These are phyloP conservation scores for Amblyjoppa fuscipennis DNA, from an alignment of 2,888 invertebrate species.

Conservation along the genomic window DNA sequence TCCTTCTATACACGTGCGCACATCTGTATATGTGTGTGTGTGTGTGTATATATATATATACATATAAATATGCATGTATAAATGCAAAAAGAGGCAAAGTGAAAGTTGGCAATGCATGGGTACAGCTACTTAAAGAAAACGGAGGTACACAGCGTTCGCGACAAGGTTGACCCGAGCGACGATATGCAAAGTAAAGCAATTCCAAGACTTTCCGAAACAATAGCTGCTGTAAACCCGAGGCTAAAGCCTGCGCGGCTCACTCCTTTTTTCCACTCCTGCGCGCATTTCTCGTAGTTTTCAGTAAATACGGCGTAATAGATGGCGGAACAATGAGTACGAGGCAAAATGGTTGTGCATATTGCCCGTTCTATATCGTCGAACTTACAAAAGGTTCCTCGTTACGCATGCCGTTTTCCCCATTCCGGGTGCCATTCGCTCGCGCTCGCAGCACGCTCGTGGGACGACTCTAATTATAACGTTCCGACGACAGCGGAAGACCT, in stretches of 20 bases:
- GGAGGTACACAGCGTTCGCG: slow-evolving; percentile 47
- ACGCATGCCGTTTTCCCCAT: neutral
- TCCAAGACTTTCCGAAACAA: slow-evolving; percentile 71
- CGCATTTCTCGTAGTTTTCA: slow-evolving; percentile 46
- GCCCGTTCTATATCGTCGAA: slow-evolving; percentile 21
- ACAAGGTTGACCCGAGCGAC: slow-evolving; percentile 48
- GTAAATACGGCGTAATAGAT: slow-evolving; percentile 51
- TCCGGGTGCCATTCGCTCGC: neutral
- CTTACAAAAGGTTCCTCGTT: neutral
- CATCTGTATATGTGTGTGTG: slow-evolving; percentile 6
- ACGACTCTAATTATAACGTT: neutral
- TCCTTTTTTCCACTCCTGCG: slow-evolving; percentile 43
- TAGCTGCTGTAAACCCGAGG: slow-evolving; percentile 70
- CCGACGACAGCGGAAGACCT: neutral
- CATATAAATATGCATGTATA: slow-evolving; percentile 3
- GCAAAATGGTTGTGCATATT: slow-evolving; percentile 29
- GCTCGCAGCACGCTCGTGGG: neutral
- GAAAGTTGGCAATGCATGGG: slow-evolving; percentile 24
- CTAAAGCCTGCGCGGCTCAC: slow-evolving; percentile 65
- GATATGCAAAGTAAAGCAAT: slow-evolving; percentile 75
- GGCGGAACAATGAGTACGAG: slow-evolving; percentile 28
- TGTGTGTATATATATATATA: slow-evolving; percentile 46
- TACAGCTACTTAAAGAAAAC: slow-evolving; percentile 50
- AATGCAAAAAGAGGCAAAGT: slow-evolving; percentile 16
- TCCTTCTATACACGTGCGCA: neutral